Evolutionary conservation across 2,797 vertebrate genomes (phyloP).

Genomic region (Trachops cirrhosus): DNA sequence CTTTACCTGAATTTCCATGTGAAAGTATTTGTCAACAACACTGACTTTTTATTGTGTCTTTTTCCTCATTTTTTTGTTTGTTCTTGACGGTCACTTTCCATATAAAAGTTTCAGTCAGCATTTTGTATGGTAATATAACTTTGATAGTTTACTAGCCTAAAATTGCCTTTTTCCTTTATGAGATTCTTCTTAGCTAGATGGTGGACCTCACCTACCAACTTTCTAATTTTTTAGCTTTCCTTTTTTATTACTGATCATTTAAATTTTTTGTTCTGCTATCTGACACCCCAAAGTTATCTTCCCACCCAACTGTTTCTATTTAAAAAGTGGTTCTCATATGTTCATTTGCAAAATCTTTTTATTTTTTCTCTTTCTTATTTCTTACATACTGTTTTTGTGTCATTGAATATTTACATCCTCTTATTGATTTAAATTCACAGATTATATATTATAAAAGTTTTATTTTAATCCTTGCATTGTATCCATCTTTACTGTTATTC

Average conservation of each 20-base stretch:
- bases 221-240: background rate
- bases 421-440: background rate
- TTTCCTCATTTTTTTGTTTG: background rate
- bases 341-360: background rate
- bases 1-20: slow-evolving; percentile 23
- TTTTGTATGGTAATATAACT: background rate
- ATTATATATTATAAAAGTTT: background rate
- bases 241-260: background rate
- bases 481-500: background rate
- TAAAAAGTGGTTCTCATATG: background rate
- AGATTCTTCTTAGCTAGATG: background rate
- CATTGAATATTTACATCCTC: background rate
- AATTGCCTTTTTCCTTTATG: background rate
- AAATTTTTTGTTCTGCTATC: background rate
- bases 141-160: background rate
- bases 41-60: background rate
- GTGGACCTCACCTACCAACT: background rate
- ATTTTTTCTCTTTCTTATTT: background rate
- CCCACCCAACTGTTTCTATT: background rate
- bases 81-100: background rate
- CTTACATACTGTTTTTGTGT: background rate
- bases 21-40: background rate
- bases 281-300: background rate
- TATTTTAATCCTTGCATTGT: background rate
- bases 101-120: background rate